Evolutionary conservation across 2,797 vertebrate genomes (phyloP), one percentile per base, ranked within the genome.

Genomic region (Centroberyx gerrardi): DNA sequence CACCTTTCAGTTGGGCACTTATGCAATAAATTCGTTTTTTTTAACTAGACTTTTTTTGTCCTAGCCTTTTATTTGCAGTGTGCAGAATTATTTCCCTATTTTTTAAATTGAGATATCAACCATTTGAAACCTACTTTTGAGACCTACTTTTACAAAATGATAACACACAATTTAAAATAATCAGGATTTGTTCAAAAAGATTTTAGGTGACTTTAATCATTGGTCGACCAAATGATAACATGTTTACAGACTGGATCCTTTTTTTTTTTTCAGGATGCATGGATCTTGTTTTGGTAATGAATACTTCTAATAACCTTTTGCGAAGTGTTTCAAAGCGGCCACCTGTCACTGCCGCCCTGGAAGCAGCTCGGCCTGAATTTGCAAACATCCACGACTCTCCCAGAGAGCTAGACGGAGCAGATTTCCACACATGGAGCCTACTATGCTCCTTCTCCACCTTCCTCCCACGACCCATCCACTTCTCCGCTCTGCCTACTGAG

Each of bases 401-500:
- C 60, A 1, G 1, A 48, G 71, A 76, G 74, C 44, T 64, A 80
- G 74, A 85, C 55, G 7, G 64, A 88, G 75, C 85, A 85, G 59
- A 68, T 81, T 80, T 80, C 58, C 73, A 81, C 72, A 68, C 72
- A 63, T 3, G 29, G 63, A 80, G 63, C 68, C 66, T 73, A 68
- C 71, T 78, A 66, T 58, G 72, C 75, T 82, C 40, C 74, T 70
- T 81, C 60, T 78, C 65, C 74, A 64, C 74, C 53, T 79, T 78
- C 81, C 84, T 88, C 84, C 87, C 86, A 89, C 82, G 56, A 8
- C 56, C 66, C 70, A 67, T 78, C 81, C 77, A 69, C 68, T 62
- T 68, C 49, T 67, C 64, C 8, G 18, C 71, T 74, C 79, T 81
- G 74, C 81, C 83, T 78, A 84, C 86, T 74, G 76, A 78, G 79